These are phyloP conservation scores for Xenus cinereus DNA, from an alignment of 2,113 vertebrate genomes.

Conservation along the genomic window DNA sequence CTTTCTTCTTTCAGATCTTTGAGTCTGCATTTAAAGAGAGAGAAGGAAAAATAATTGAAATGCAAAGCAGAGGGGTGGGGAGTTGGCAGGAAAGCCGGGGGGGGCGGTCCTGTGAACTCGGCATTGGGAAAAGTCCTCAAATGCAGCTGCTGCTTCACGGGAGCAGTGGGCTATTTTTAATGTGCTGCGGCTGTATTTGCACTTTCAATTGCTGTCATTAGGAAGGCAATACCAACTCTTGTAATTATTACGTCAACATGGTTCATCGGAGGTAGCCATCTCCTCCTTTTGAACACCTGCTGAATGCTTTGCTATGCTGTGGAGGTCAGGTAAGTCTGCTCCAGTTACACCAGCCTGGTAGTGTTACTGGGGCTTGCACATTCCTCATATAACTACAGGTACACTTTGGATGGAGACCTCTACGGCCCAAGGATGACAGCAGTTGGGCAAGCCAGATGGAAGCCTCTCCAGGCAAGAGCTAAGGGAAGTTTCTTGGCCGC, in stretches of 20 bases:
- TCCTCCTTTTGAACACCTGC: background rate
- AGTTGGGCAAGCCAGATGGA: background rate
- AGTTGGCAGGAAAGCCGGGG: background rate
- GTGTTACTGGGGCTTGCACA: background rate
- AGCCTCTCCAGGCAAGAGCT: background rate
- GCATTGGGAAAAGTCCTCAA: constrained; percentile 37
- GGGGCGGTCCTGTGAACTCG: background rate
- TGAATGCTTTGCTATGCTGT: background rate
- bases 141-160: constrained; percentile 53
- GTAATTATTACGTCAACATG: background rate
- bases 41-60: constrained; percentile 21
- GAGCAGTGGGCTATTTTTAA: constrained; percentile 54
- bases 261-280: background rate
- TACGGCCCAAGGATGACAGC: background rate
- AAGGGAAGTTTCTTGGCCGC: background rate
- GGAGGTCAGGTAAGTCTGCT: background rate
- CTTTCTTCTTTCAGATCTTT: constrained; percentile 7
- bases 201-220: constrained; percentile 60
- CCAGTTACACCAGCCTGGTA: background rate
- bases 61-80: constrained; percentile 12
- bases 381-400: background rate
- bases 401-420: background rate
- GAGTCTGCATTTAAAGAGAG: background rate
- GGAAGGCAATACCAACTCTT: constrained; percentile 8
- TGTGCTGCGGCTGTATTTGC: constrained; percentile 13